Evolutionary conservation across 2,113 vertebrate genomes (phyloP).

Genomic region (Gambusia affinis): DNA sequence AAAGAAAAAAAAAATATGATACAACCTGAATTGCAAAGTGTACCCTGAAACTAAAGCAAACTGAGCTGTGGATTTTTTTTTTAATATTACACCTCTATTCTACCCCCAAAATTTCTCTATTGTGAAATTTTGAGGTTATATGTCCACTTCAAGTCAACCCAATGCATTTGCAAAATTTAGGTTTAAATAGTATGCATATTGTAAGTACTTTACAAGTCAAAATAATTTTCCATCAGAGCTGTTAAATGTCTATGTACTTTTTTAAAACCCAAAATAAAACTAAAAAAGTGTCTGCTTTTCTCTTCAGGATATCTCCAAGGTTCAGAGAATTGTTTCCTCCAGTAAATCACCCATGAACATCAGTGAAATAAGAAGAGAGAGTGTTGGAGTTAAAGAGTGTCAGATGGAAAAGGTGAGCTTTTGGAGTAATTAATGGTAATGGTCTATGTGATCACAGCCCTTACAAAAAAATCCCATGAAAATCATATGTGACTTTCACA

Average conservation of each 20-base stretch:
- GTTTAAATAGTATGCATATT: not conserved
- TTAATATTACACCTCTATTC: not conserved
- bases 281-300: slow-evolving; percentile 6
- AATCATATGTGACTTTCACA: too few species aligned
- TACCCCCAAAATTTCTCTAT: not conserved
- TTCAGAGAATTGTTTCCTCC: slow-evolving; percentile 76
- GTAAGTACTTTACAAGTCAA: not conserved
- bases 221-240: not conserved
- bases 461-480: too few species aligned
- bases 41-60: not conserved
- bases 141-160: not conserved
- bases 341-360: slow-evolving; percentile 73
- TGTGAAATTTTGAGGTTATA: not conserved
- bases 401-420: slow-evolving; percentile 80
- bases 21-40: not conserved
- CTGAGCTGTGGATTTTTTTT: not conserved
- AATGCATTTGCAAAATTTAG: not conserved
- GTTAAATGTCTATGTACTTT: slow-evolving; percentile 13
- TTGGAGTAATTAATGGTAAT: slow-evolving; percentile 63
- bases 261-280: slow-evolving; percentile 9
- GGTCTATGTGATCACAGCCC: slow-evolving; percentile 48
- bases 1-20: not conserved
- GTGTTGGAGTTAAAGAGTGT: slow-evolving; percentile 66
- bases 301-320: slow-evolving; percentile 80
- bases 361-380: slow-evolving; percentile 74